Base-by-base conservation (phyloP, 2,888 invertebrate species). In the Papilio gigon region DNA sequence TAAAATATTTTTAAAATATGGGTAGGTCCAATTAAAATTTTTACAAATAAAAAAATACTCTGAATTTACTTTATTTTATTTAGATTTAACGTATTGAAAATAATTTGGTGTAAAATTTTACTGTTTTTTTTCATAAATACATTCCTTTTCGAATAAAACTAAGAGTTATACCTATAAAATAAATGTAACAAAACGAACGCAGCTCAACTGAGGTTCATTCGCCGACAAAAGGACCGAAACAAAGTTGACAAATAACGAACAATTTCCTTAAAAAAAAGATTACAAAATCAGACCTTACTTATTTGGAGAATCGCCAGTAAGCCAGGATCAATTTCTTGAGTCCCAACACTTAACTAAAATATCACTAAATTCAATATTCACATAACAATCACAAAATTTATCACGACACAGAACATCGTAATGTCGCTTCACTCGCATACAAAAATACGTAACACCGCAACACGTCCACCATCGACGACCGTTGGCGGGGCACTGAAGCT, bases 401-500 rank as follows among this genome's bases (percentile, higher is more conserved):
- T 78, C 79, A 80, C 79, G 76, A 73, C 85, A 84, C 85, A 80
- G 75, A 80, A 82, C 87, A 87, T 89, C 88, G 89, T 84, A 84
- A 83, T 80, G 72, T 78, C 72, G 76, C 81, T 79, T 75, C 84
- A 85, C 82, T 83, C 84, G 81, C 85, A 80, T 69, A 71, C 78
- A 75, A 77, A 77, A 71, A 64, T 71, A 71, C 76, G 71, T 73
- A 71, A 60, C 75, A 53, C 73, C 83, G 77, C 77, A 72, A 71
- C 75, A 2, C 88, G 80, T 85, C 84, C 76, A 71, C 71, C 71
- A 74, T 53, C 82, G 72, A 72, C 89, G 86, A 85, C 88, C 72
- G 74, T 81, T 76, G 86, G 88, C 89, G 88, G 84, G 87, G 82
- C 74, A 89, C 89, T 89, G 82, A 81, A 78, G 78, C 70, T 73